Percentiles rank a stretch among this genome's conserved stretches.
Conservation (phyloP, 2,888 invertebrate genomes). For the Argyresthia goedartella region DNA sequence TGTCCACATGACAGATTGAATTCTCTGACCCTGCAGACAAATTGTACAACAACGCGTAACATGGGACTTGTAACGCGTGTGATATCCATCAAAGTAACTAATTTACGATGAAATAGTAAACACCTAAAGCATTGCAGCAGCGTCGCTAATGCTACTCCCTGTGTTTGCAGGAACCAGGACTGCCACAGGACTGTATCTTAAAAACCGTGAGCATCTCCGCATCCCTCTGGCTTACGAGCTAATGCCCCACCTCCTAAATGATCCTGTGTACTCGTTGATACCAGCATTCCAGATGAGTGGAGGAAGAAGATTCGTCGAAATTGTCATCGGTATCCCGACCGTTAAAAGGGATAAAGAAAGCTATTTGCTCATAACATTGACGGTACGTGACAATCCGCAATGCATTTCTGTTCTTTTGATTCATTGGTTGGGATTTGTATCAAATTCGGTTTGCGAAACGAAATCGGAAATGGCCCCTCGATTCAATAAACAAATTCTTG, state of each 20-base stretch:
- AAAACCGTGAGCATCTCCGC: constrained; percentile 62
- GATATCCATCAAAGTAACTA: no score
- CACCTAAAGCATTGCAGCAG: no score
- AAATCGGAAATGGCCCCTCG: no score
- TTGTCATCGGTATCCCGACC: constrained; percentile 92
- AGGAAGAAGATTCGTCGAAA: constrained; percentile 80
- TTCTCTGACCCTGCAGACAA: no score
- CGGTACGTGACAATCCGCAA: constrained; percentile 20
- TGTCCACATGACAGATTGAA: no score
- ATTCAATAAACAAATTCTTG: no score
- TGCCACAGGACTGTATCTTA: constrained; percentile 42
- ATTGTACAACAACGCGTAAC: no score
- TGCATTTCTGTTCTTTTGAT: no score
- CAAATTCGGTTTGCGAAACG: no score
- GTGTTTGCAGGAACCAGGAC: constrained; percentile 24
- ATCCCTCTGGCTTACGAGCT: constrained; percentile 87
- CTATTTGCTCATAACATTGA: constrained; percentile 86
- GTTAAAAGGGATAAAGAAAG: constrained; percentile 89
- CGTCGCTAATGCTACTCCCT: neutral
- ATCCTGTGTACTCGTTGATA: constrained; percentile 77
- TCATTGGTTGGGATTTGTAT: no score
- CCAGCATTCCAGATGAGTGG: constrained; percentile 85
- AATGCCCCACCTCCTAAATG: constrained; percentile 87
- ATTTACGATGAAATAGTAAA: no score
- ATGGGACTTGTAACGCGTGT: no score